phyloP scores from a whole-genome alignment of 2,113 vertebrate species.

The Zapornia atra region DNA sequence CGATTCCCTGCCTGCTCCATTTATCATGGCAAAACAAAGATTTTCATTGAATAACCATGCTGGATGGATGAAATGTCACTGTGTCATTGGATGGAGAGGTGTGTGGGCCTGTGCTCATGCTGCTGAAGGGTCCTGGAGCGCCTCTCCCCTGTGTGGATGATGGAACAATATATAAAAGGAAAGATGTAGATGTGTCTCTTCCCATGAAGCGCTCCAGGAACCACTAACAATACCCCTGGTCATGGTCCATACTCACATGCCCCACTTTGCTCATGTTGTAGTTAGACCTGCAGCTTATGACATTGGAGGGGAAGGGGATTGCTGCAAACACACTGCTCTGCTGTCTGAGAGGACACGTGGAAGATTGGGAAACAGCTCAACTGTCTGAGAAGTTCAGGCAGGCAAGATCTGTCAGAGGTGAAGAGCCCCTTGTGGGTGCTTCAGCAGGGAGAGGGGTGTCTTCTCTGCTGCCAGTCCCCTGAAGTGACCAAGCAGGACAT shows the following conservation, averaged over 20 bases:
- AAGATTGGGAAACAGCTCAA: not conserved
- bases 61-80: not conserved
- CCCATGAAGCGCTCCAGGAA: not conserved
- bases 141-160: not conserved
- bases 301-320: not conserved
- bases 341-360: not conserved
- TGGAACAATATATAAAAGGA: not conserved
- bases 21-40: not conserved
- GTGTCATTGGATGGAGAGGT: not conserved
- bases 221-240: not conserved
- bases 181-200: not conserved
- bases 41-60: not conserved
- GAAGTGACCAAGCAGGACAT: not conserved
- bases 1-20: conserved; percentile 25
- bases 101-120: not conserved
- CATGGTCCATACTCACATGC: fast-evolving
- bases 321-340: not conserved
- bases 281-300: not conserved
- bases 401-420: not conserved
- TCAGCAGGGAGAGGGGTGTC: fast-evolving
- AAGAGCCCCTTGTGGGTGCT: not conserved
- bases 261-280: not conserved
- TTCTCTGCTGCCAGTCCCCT: not conserved
- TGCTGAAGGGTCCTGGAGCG: not conserved
- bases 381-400: not conserved